These are phyloP conservation scores for Orthonychiurus folsomi DNA, from an alignment of 2,888 invertebrate species.

Conservation along the genomic window DNA sequence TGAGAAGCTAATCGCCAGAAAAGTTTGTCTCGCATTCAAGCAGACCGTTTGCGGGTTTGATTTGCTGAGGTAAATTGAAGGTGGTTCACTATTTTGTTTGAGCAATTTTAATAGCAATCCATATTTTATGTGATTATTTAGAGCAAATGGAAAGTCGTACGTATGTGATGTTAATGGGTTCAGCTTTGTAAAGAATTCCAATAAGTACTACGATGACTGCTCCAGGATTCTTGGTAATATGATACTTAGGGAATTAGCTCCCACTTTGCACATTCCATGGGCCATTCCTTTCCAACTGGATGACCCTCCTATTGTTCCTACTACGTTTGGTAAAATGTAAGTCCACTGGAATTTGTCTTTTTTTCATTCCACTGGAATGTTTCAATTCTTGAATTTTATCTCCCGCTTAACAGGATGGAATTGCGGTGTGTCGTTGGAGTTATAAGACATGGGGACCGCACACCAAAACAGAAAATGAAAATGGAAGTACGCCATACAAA, in stretches of 20 bases:
- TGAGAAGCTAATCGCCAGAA: conserved; percentile 94
- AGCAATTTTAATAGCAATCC: background rate
- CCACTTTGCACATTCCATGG: conserved; percentile 94
- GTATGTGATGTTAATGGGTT: conserved; percentile 99
- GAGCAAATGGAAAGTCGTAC: conserved; percentile 96
- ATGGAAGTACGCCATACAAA: conserved; percentile 94
- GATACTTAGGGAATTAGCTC: conserved; percentile 89
- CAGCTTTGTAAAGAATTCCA: conserved; percentile 98
- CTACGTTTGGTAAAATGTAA: conserved; percentile 94
- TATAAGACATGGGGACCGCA: conserved; percentile 94
- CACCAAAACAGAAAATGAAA: conserved; percentile 99
- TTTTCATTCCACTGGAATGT: background rate
- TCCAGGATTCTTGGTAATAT: conserved; percentile 97
- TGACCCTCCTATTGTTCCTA: conserved; percentile 97
- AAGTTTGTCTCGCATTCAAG: conserved; percentile 91
- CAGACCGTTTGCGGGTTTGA: conserved; percentile 99
- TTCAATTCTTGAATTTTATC: too few species aligned
- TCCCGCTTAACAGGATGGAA: conserved; percentile 60
- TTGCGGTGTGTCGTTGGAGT: conserved; percentile 92
- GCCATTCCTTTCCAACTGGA: conserved; percentile 93
- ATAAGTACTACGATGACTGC: conserved; percentile 99
- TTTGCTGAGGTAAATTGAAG: conserved; percentile 59
- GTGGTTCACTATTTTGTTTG: background rate
- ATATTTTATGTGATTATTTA: conserved; percentile 42
- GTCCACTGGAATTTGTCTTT: conserved; percentile 17